Evolutionary conservation across 1,140 invertebrate genomes (phyloP).

Genomic region (Drosophila guanche): DNA sequence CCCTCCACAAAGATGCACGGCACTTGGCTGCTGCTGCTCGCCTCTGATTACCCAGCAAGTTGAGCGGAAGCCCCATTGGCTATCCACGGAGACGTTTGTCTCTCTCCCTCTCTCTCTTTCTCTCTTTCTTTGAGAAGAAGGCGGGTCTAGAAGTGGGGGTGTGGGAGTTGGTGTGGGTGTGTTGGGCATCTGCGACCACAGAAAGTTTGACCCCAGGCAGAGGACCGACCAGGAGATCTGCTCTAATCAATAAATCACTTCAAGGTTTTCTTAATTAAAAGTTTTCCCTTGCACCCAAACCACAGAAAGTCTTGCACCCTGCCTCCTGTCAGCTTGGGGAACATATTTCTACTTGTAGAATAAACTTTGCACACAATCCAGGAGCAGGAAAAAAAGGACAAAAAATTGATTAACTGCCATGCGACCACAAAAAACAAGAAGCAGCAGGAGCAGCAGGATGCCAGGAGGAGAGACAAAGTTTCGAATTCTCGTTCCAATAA

Average conservation of each 20-base stretch:
- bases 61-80: constrained; percentile 14
- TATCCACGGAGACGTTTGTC: not conserved
- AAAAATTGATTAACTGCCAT: constrained; percentile 79
- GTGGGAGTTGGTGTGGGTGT: not conserved
- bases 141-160: not conserved
- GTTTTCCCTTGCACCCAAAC: constrained; percentile 66
- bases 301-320: constrained; percentile 57
- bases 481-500: constrained; percentile 59
- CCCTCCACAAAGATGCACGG: not conserved
- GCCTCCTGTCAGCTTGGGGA: not conserved
- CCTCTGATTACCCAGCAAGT: constrained; percentile 57
- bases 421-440: constrained; percentile 64
- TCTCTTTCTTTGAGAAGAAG: not conserved
- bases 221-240: too few species aligned
- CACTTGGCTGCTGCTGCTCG: constrained; percentile 54
- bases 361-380: constrained; percentile 47
- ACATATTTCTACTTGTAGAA: constrained; percentile 34
- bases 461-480: constrained; percentile 42
- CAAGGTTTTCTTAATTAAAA: constrained; percentile 84
- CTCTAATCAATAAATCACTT: constrained; percentile 83
- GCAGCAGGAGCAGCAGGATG: constrained; percentile 28
- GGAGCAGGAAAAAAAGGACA: constrained; percentile 41
- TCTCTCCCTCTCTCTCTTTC: not conserved
- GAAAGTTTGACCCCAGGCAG: constrained; percentile 44
- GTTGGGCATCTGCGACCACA: constrained; percentile 22